Base-by-base conservation (phyloP, 2,797 vertebrate genomes). In the Myotis myotis region DNA sequence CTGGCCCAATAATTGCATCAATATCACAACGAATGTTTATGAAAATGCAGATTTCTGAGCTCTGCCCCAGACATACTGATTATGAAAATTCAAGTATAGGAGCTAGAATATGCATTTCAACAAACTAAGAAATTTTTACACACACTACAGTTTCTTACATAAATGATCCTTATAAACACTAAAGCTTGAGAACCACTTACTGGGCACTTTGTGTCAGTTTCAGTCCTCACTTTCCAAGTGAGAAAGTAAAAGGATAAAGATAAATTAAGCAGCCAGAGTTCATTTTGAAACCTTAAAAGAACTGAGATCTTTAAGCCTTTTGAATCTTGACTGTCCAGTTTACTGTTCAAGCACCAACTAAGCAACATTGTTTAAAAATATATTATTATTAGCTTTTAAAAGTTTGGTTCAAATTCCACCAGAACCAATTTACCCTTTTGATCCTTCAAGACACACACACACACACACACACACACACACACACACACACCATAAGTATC, bases 371-470 rank as follows among this genome's bases (percentile, higher is more conserved):
- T 92, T 82, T 80, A 87, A 95, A 94, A 90, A 92, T 83, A 81
- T 17, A 75, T 80, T 82, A 75, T 84, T 80, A 78, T 75, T 93
- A 87, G 64, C 51, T 93, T 96, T 94, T 70, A 96, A 90, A 96
- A 82, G 49, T 91, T 87, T 86, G 36, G 47, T 92, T 96, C 82
- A 96, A 78, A 75, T 97, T 95, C 66, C 81, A 96, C 51, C 44
- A 96, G 86, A 95, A 92, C 71, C 53, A 93, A 93, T 53, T 92
- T 89, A 87, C 30, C 36, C 75, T 74, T 79, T 88, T 80, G 75
- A 89, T 22, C 16, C 38, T 89, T 87, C 28, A 80, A 96, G 49
- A 95, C 53, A 85, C 38, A 95, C 36, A 84, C 60, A 62, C 20
- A 60, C n/a, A 80, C 66, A 30, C n/a, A 89, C 13, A 88, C 33